Conservation (phyloP, 37 sponge, comb jelly and placozoan species). For the Hexactinellida sp. region DNA sequence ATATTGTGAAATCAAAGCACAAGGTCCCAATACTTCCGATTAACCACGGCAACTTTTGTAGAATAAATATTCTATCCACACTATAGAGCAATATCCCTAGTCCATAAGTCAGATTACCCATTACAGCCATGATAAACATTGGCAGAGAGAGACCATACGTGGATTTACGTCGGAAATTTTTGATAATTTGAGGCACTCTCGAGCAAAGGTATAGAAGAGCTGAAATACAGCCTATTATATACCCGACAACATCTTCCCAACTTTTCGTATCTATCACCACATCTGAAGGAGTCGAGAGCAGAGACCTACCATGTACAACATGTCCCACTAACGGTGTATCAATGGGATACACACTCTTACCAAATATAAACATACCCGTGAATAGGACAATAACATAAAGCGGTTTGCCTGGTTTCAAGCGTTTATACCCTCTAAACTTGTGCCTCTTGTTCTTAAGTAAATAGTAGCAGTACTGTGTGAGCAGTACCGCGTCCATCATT, state of each 20-base stretch:
- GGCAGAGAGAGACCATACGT: slow-evolving; percentile 38
- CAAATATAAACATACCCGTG: neutral
- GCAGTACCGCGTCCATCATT: slow-evolving; percentile 25
- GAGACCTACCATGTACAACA: neutral
- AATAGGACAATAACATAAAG: neutral
- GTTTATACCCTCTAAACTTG: slow-evolving; percentile 6
- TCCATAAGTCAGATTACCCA: slow-evolving; percentile 46
- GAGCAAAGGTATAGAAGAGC: slow-evolving; percentile 33
- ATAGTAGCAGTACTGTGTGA: slow-evolving; percentile 32
- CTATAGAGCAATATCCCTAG: slow-evolving; percentile 41
- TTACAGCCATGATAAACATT: slow-evolving; percentile 36
- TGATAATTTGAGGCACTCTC: slow-evolving; percentile 36
- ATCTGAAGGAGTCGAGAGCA: neutral
- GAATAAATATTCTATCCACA: slow-evolving; percentile 26
- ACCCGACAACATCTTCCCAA: slow-evolving; percentile 21
- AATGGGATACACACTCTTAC: neutral
- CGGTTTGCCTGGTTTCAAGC: neutral
- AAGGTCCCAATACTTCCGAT: slow-evolving; percentile 42
- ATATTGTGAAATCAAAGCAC: slow-evolving; percentile 41
- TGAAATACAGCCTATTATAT: slow-evolving; percentile 40
- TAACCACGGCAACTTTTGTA: slow-evolving; percentile 46
- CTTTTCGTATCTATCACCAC: neutral
- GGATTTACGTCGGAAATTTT: slow-evolving; percentile 45
- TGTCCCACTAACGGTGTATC: neutral
- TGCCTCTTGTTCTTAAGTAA: slow-evolving; percentile 17